Evolutionary conservation across 2,113 vertebrate species (phyloP).

Genomic region (Zeus faber): DNA sequence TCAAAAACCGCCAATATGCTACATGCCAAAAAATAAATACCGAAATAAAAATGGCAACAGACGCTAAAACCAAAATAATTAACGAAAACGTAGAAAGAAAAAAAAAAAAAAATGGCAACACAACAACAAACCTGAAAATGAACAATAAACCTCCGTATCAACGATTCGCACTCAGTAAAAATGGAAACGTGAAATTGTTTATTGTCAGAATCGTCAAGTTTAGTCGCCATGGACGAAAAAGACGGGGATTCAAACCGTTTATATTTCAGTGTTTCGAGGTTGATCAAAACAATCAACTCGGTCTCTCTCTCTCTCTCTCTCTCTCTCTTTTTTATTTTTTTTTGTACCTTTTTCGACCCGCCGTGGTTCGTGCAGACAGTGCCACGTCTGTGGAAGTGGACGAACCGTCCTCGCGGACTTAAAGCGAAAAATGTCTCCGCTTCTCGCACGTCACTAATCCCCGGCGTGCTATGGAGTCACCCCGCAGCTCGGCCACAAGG

Average conservation of each 20-base stretch:
- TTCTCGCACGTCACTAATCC: constrained; percentile 40
- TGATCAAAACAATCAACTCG: constrained; percentile 41
- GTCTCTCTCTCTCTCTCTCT: no score
- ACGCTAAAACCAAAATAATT: no score
- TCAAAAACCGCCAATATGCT: no score
- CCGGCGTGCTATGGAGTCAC: constrained; percentile 22
- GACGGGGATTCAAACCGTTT: constrained; percentile 43
- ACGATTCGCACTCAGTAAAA: no score
- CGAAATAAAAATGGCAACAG: no score
- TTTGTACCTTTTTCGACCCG: constrained; percentile 20
- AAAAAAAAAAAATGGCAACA: no score
- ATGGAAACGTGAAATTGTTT: no score
- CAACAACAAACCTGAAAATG: no score
- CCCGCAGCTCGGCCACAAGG: constrained; percentile 25
- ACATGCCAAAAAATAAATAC: no score
- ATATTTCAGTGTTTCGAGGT: constrained; percentile 27
- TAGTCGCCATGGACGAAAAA: constrained; percentile 26
- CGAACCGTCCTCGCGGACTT: no score
- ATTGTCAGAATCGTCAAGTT: constrained; percentile 49
- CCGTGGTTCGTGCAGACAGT: constrained; percentile 39
- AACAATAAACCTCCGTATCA: no score
- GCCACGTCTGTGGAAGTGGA: constrained; percentile 63
- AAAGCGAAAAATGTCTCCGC: constrained; percentile 38
- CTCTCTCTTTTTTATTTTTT: constrained; percentile 10
- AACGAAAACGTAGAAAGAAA: no score